Conservation (phyloP, 2,797 vertebrate genomes). For the Zenarchopterus dispar region DNA sequence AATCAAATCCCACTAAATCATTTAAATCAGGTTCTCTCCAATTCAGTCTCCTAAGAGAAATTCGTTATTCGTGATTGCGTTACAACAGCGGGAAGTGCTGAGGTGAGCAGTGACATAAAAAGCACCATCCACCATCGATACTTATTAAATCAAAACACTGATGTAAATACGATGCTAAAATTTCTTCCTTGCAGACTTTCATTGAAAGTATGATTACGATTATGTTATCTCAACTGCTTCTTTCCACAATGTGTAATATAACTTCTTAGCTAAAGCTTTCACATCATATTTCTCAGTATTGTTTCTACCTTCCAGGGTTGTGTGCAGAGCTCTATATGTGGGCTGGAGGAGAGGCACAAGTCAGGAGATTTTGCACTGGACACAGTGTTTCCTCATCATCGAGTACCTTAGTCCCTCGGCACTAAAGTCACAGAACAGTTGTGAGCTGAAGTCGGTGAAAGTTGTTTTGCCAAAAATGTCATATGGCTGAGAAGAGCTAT, state of each 20-base stretch:
- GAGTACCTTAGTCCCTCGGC: neutral
- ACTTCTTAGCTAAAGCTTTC: constrained; percentile 70
- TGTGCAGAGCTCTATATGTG: constrained; percentile 8
- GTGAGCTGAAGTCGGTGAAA: constrained; percentile 9
- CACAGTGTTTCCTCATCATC: neutral
- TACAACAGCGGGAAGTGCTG: constrained; percentile 1
- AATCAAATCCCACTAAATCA: constrained; percentile 33
- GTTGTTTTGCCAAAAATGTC: constrained; percentile 25
- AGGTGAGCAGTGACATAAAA: constrained; percentile 35
- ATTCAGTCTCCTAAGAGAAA: constrained; percentile 19
- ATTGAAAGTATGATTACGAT: constrained; percentile 39
- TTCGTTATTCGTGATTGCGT: constrained; percentile 32
- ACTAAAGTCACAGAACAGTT: constrained; percentile 4
- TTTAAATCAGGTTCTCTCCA: constrained; percentile 19
- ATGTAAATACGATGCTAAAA: constrained; percentile 8
- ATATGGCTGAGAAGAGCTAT: constrained; percentile 10
- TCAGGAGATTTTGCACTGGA: constrained; percentile 31
- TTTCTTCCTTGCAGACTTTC: constrained; percentile 14
- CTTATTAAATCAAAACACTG: constrained; percentile 21
- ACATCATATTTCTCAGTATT: constrained; percentile 68
- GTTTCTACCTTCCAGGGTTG: constrained; percentile 50
- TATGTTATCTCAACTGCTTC: constrained; percentile 51
- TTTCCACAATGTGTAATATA: constrained; percentile 59
- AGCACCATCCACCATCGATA: constrained; percentile 4
- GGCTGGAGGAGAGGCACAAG: constrained; percentile 38